phyloP scores from a whole-genome alignment of 2,797 vertebrate species.

The Melanotaenia pygmaea region DNA sequence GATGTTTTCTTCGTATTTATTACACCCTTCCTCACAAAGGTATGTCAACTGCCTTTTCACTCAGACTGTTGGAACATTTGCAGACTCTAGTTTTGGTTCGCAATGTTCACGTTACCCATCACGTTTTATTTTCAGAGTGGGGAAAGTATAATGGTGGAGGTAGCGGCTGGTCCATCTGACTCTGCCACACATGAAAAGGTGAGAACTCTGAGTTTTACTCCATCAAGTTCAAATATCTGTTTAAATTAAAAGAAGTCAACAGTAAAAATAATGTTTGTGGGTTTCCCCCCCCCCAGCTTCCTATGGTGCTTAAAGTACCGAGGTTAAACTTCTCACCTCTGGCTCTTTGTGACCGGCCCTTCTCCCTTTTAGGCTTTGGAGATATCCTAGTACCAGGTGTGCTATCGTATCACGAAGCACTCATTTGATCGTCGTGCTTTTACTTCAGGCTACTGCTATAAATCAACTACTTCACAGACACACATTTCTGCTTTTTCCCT shows the following conservation, averaged over 20 bases:
- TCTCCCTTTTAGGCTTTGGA: constrained; percentile 96
- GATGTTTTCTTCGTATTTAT: constrained; percentile 98
- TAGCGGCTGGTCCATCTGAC: constrained; percentile 92
- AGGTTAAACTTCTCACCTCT: constrained; percentile 90
- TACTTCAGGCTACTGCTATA: not conserved
- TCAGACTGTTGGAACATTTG: not conserved
- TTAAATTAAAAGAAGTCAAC: not conserved
- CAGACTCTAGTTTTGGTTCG: accelerated
- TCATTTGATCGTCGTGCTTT: not conserved
- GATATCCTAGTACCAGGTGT: constrained; percentile 96
- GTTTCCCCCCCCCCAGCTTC: constrained; percentile 82
- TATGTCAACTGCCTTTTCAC: constrained; percentile 56
- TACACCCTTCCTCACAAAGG: constrained; percentile 93
- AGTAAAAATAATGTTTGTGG: constrained; percentile 16
- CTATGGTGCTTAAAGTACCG: constrained; percentile 98
- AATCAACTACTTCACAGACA: not conserved
- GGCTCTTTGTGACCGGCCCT: constrained; percentile 93
- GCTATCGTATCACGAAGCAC: not conserved
- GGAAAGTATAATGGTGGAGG: constrained; percentile 98
- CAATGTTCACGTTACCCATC: not conserved
- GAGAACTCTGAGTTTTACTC: constrained; percentile 15
- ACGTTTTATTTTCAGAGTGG: constrained; percentile 84
- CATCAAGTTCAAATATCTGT: not conserved
- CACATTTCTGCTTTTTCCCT: not conserved
- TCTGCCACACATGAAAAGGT: constrained; percentile 95